Conservation (phyloP, 2,113 vertebrate genomes). For the Platichthys flesus region DNA sequence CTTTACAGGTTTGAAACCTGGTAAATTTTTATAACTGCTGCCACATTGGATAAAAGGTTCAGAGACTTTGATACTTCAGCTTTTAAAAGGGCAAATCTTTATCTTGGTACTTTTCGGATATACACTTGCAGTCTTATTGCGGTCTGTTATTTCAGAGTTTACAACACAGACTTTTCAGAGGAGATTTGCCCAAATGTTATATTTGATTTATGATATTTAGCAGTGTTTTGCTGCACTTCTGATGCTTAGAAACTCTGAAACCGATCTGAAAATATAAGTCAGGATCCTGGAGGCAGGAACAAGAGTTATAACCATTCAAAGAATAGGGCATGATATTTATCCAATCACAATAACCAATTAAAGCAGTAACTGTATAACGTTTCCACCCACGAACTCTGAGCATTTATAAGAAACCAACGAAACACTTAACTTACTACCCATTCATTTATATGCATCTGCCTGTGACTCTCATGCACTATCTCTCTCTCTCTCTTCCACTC, state of each 20-base stretch:
- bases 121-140: not conserved
- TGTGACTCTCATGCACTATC: not conserved
- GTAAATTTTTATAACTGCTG: too few relatives aligned
- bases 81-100: too few relatives aligned
- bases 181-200: not conserved
- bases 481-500: constrained; percentile 5
- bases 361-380: constrained; percentile 2
- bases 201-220: too few relatives aligned
- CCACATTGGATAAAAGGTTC: too few relatives aligned
- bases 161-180: not conserved
- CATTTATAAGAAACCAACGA: not conserved
- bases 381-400: not conserved
- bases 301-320: not conserved
- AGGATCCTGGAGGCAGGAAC: too few relatives aligned
- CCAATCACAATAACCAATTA: not conserved
- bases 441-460: constrained; percentile 25
- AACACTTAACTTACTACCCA: constrained; percentile 5
- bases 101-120: not conserved
- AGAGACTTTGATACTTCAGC: too few relatives aligned
- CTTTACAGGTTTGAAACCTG: too few relatives aligned
- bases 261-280: not conserved
- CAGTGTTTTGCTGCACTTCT: too few relatives aligned
- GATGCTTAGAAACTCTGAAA: not conserved
- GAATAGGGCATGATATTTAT: not conserved
- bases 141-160: not conserved